These are phyloP conservation scores for Poecilia wingei DNA, from an alignment of 2,797 vertebrate species.

Conservation along the genomic window DNA sequence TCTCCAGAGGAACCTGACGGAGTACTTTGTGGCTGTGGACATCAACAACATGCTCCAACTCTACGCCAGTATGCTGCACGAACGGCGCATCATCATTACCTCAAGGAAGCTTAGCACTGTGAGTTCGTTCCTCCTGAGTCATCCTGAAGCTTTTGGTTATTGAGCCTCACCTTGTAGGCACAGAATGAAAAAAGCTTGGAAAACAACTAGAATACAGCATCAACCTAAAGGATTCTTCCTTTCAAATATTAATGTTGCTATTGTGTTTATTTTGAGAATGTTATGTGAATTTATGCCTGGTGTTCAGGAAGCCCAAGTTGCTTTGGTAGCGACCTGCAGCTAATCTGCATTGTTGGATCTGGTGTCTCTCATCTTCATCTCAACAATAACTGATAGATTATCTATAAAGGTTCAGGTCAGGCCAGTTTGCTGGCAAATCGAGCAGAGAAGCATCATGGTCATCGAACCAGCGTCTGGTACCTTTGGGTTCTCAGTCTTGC, in stretches of 20 bases:
- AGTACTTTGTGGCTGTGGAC: constrained; percentile 99
- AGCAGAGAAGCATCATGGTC: not conserved
- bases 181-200: constrained; percentile 9
- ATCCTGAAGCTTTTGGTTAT: constrained; percentile 10
- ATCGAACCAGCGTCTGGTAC: not conserved
- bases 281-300: not conserved
- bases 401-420: not conserved
- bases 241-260: not conserved
- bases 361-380: not conserved
- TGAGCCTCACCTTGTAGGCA: constrained; percentile 24
- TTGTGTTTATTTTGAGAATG: not conserved
- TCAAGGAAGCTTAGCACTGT: constrained; percentile 99
- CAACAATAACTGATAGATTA: not conserved
- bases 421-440: too few relatives aligned
- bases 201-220: not conserved
- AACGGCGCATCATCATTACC: constrained; percentile 95
- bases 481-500: not conserved
- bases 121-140: constrained; percentile 73
- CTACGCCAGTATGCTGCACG: constrained; percentile 96
- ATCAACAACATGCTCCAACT: constrained; percentile 98
- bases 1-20: constrained; percentile 95
- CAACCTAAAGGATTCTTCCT: not conserved
- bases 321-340: not conserved
- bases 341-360: not conserved
- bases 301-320: not conserved